Base-by-base conservation (phyloP, 2,888 invertebrate species). In the Melinaea marsaeus region DNA sequence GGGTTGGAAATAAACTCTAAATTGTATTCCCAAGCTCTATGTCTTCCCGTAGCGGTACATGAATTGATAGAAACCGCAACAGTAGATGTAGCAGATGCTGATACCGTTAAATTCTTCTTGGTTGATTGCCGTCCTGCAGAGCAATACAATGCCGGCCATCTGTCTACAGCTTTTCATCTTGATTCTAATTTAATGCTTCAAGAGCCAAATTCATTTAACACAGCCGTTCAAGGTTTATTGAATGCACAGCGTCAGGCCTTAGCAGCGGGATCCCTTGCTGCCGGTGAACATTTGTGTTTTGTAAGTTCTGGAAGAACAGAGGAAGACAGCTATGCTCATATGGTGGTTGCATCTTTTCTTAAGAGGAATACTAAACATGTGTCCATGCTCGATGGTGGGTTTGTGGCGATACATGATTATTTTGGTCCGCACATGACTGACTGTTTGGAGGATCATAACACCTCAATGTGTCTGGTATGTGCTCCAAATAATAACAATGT, bases 101-200 rank as follows among this genome's bases (percentile, higher is more conserved):
- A 95, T 73, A 92, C 88, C 68, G 95, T 96, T 0, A 93, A 96
- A 74, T 99, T 98, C 85, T 99, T 99, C 85, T 92, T 99, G 69
- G 98, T 99, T 7, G 99, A 99, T 85, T 99, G 99, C 83, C 93
- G 99, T 69, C 98, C 99, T 7, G 94, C 97, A 11, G 98, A 98
- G 71, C 98, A 99, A 79, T 99, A 99, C 81, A 99, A 99, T 89
- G 95, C 95, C 61, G 99, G 99, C 0, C 99, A 99, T 90, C 92
- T 99, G 71, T 96, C 98, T 1, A 99, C 98, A 60, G 99, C 99
- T 62, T 99, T 99, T 90, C 99, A 99, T 88, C 92, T 99, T 69
- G 99, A 99, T 85, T 98, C 98, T 77, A 97, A 97, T 86, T 92
- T 99, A 77, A 98, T 99, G 97, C 91, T 99, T 64, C 98, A 98